Percentiles rank a stretch among this genome's conserved stretches.
Conservation (phyloP, 2,113 vertebrate genomes). For the Manacus vitellinus region DNA sequence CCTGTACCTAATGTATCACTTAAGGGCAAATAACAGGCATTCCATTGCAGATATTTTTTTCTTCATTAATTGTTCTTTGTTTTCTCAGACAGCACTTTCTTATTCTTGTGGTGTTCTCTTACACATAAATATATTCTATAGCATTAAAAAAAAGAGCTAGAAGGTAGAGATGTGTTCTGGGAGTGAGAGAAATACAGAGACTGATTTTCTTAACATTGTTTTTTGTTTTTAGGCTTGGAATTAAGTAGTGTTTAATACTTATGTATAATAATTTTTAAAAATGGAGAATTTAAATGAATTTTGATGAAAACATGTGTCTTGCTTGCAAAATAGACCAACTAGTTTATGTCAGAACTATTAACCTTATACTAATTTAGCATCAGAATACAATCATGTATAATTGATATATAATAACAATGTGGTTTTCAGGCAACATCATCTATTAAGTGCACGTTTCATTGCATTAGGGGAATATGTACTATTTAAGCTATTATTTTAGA, state of each 20-base stretch:
- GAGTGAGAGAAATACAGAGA: not conserved
- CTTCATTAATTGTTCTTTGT: constrained; percentile 70
- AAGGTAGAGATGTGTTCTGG: not conserved
- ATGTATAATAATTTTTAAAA: not conserved
- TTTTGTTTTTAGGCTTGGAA: not conserved
- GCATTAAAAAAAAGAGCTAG: not conserved
- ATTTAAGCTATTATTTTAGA: not conserved
- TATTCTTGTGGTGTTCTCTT: not conserved
- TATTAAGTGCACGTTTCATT: not conserved
- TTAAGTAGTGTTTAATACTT: not conserved
- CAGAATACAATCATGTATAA: not conserved
- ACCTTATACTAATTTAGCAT: not conserved
- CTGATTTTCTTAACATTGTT: not conserved
- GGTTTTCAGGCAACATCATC: not conserved
- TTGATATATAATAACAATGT: not conserved
- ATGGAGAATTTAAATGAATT: not conserved
- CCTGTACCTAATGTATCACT: constrained; percentile 81
- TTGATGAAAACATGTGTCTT: not conserved
- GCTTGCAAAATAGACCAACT: not conserved
- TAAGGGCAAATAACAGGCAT: constrained; percentile 77
- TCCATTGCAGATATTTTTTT: constrained; percentile 63
- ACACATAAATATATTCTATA: constrained; percentile 18
- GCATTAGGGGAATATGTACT: not conserved
- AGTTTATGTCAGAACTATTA: not conserved
- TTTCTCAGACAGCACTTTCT: constrained; percentile 25